A percentile compares a stretch with the other conserved stretches of the same genome.
Conservation (phyloP, 2,888 invertebrate genomes). For the Athetis lepigone region DNA sequence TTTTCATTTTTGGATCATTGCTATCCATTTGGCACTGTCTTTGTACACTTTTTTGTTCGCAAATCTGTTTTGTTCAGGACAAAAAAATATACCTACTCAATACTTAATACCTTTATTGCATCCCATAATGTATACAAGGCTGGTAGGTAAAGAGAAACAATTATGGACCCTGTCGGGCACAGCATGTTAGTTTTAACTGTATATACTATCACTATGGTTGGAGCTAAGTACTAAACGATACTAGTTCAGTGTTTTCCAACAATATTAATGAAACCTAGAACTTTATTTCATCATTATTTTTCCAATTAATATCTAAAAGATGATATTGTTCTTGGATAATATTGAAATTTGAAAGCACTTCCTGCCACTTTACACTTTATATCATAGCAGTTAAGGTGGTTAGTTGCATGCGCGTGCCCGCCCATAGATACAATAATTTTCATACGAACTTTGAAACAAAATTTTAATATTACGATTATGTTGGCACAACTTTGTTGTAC, state of each 20-base stretch:
- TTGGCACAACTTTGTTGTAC: slow-evolving; percentile 47
- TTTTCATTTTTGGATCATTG: too few species aligned
- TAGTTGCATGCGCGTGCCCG: slow-evolving; percentile 12
- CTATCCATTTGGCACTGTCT: too few species aligned
- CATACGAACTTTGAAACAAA: slow-evolving; percentile 29
- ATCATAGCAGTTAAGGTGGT: rapidly evolving
- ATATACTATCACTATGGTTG: background rate
- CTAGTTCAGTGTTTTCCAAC: background rate
- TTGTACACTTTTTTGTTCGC: too few species aligned
- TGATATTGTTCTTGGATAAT: slow-evolving; percentile 6
- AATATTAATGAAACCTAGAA: background rate
- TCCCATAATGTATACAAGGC: too few species aligned
- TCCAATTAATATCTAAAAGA: slow-evolving; percentile 17
- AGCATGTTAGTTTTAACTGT: background rate
- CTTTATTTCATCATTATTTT: slow-evolving; percentile 9
- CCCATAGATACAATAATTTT: background rate
- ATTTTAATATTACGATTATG: slow-evolving; percentile 48
- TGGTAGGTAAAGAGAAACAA: too few species aligned
- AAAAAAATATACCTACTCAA: too few species aligned
- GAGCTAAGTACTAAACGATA: background rate
- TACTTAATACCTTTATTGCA: too few species aligned
- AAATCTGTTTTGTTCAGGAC: too few species aligned
- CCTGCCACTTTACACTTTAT: slow-evolving; percentile 21
- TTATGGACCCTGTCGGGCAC: too few species aligned
- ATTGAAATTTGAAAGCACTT: slow-evolving; percentile 1